Conservation (phyloP, 2,797 vertebrate species). For the Notolepis coatsorum region DNA sequence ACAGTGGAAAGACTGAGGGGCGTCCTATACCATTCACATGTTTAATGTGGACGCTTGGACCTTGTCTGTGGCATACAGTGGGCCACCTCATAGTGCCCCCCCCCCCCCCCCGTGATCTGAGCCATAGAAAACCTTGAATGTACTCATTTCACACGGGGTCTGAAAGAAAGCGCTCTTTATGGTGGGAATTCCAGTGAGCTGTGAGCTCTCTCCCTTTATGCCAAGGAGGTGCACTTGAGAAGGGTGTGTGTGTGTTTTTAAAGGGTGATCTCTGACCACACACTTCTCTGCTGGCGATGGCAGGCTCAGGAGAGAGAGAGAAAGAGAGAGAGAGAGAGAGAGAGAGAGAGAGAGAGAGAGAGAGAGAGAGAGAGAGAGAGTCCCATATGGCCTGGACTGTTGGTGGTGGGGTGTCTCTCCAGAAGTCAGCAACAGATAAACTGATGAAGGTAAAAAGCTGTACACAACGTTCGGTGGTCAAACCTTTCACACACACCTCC, state of each 20-base stretch:
- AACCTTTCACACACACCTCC: background rate
- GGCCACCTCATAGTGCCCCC: background rate
- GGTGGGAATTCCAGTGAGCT: constrained; percentile 54
- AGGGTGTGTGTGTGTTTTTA: constrained; percentile 73
- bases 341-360: constrained; percentile 52
- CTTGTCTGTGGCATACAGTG: background rate
- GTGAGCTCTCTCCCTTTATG: constrained; percentile 52
- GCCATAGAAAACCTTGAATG: constrained; percentile 34
- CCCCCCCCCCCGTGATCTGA: constrained; percentile 13
- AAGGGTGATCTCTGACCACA: constrained; percentile 72
- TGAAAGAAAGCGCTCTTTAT: constrained; percentile 72
- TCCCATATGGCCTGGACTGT: constrained; percentile 14
- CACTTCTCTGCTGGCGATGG: constrained; percentile 49
- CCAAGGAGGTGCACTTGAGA: constrained; percentile 69
- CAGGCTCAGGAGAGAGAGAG: constrained; percentile 49
- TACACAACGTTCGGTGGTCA: background rate
- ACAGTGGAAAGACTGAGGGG: constrained; percentile 3
- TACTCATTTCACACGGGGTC: constrained; percentile 51
- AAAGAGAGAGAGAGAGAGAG: constrained; percentile 56
- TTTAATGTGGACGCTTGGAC: background rate
- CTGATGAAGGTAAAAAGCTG: constrained; percentile 1
- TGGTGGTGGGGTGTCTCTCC: background rate
- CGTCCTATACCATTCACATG: constrained; percentile 11
- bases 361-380: constrained; percentile 56
- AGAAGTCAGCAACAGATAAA: constrained; percentile 1